These are phyloP conservation scores for Atlantisia rogersi DNA, from an alignment of 2,113 vertebrate species.

Conservation along the genomic window DNA sequence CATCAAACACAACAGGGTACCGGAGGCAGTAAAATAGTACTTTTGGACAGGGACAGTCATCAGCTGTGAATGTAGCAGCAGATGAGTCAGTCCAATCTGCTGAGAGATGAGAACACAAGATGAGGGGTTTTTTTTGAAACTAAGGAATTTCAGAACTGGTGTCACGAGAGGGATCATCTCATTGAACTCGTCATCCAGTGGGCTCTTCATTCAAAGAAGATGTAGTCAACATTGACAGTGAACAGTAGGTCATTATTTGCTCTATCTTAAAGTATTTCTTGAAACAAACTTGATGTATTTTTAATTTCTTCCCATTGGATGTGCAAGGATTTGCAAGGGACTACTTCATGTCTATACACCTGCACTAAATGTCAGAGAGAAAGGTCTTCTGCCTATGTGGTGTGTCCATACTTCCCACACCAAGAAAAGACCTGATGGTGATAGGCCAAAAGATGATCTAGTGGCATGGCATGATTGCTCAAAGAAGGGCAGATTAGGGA, in stretches of 20 bases:
- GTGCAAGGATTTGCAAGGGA: background rate
- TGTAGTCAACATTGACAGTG: too few species aligned
- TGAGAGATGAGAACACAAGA: background rate
- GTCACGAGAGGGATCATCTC: background rate
- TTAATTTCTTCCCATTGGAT: background rate
- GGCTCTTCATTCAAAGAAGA: background rate
- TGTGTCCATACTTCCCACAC: background rate
- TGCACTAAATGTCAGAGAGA: background rate
- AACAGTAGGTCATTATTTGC: background rate
- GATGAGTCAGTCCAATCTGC: background rate
- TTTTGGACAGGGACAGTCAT: background rate
- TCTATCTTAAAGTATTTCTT: background rate
- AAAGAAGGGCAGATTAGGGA: background rate
- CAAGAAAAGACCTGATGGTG: background rate
- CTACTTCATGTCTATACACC: background rate
- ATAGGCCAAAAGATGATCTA: background rate
- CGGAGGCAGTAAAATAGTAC: background rate
- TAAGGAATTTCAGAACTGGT: background rate
- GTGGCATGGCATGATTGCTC: background rate
- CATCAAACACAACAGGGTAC: background rate
- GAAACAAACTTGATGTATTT: background rate
- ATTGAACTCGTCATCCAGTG: background rate
- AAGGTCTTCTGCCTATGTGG: background rate
- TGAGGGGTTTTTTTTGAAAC: background rate
- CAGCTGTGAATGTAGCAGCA: slow-evolving; percentile 16